These are phyloP conservation scores for Berghia stephanieae DNA, from an alignment of 1,140 invertebrate genomes.

Conservation along the genomic window DNA sequence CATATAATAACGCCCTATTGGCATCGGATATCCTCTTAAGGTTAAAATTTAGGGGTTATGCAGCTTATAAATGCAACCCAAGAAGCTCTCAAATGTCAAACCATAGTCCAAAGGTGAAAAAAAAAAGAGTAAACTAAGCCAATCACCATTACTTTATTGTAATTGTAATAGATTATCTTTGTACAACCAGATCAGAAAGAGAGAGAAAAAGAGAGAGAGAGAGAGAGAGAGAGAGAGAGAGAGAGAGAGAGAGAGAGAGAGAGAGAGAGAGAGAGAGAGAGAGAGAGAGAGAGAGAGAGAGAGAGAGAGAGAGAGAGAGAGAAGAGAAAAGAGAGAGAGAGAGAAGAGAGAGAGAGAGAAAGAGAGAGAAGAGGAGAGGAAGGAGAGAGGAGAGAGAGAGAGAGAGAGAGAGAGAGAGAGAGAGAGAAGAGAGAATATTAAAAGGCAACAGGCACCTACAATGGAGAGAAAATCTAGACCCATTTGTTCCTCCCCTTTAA, in stretches of 20 bases:
- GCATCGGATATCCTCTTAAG: too few species aligned
- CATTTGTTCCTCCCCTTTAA: too few species aligned
- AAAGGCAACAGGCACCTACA: too few species aligned
- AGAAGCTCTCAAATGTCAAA: neutral
- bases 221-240: constrained; percentile 3
- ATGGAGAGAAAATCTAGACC: too few species aligned
- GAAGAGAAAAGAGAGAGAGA: neutral
- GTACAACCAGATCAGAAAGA: constrained; percentile 37
- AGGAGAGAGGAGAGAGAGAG: neutral
- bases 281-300: constrained; percentile 7
- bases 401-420: constrained; percentile 5
- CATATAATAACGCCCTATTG: too few species aligned
- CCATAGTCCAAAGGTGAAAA: neutral
- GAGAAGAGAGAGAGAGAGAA: neutral
- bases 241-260: constrained; percentile 1
- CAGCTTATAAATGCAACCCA: neutral
- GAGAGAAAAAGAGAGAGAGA: neutral
- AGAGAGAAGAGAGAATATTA: too few species aligned
- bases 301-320: constrained; percentile 7
- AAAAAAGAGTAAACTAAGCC: neutral
- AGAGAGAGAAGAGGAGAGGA: neutral
- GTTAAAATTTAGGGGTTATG: too few species aligned
- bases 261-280: constrained; percentile 4
- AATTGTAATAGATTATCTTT: constrained; percentile 49
- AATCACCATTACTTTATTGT: constrained; percentile 64